Conservation (phyloP, 2,113 vertebrate species). For the Oncorhynchus masou region DNA sequence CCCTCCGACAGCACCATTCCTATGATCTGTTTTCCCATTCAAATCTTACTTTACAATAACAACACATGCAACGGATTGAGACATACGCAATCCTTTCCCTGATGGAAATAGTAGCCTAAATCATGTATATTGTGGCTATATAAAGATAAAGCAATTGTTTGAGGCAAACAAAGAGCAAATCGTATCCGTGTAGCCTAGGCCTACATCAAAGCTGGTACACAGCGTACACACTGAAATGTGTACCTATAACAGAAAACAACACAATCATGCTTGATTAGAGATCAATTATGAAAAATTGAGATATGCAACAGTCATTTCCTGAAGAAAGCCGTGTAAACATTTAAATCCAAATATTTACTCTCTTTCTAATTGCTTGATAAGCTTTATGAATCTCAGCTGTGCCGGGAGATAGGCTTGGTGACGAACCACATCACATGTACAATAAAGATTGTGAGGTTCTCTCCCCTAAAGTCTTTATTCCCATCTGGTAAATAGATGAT, state of each 20-base stretch:
- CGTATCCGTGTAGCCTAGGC: too few relatives aligned
- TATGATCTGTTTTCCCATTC: background rate
- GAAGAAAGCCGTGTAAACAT: background rate
- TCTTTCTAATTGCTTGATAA: background rate
- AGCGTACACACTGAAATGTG: background rate
- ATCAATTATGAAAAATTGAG: background rate
- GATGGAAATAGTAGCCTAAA: too few relatives aligned
- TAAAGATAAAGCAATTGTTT: background rate
- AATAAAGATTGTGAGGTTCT: background rate
- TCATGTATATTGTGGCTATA: background rate
- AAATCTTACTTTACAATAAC: background rate
- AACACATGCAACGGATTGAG: background rate
- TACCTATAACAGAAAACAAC: background rate
- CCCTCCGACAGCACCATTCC: background rate
- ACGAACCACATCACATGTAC: background rate
- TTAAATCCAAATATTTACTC: background rate
- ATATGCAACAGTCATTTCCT: background rate
- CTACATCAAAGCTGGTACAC: too few relatives aligned
- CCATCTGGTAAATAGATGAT: background rate
- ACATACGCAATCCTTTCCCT: too few relatives aligned
- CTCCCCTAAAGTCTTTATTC: background rate
- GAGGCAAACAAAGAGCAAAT: too few relatives aligned
- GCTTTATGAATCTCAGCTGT: background rate
- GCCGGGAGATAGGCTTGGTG: background rate
- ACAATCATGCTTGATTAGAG: background rate